Evolutionary conservation across 2,797 vertebrate species (phyloP).

Genomic region (Gallinago solitaria): DNA sequence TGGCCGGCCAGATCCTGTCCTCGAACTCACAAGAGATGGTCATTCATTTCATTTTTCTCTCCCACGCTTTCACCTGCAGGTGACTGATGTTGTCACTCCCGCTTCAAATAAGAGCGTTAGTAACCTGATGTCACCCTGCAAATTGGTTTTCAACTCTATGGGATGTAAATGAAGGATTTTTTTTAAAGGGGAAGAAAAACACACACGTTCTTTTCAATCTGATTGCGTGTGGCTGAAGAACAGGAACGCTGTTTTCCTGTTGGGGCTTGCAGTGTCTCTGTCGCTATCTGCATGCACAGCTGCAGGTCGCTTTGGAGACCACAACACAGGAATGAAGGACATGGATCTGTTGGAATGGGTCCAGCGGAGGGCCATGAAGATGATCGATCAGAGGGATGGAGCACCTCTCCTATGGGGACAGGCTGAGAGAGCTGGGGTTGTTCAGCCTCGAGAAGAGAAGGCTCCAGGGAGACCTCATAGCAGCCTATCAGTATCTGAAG

Average conservation of each 20-base stretch:
- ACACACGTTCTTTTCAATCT: background rate
- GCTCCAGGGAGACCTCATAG: no score
- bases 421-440: no score
- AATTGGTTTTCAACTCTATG: background rate
- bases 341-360: no score
- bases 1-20: accelerated
- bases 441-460: no score
- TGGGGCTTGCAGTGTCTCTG: background rate
- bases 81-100: background rate
- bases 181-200: background rate
- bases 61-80: background rate
- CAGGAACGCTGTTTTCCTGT: background rate
- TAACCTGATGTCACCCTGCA: background rate
- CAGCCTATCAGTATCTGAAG: no score
- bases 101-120: background rate
- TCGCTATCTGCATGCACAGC: background rate
- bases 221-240: background rate
- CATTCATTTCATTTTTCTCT: background rate
- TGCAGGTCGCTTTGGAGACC: background rate
- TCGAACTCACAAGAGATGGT: background rate
- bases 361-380: no score
- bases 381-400: no score
- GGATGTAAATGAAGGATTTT: background rate
- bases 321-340: no score
- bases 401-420: no score